Percentiles rank a stretch among this genome's conserved stretches.
Evolutionary conservation across 1,140 invertebrate species (phyloP).

Genomic region (Tribolium madens): DNA sequence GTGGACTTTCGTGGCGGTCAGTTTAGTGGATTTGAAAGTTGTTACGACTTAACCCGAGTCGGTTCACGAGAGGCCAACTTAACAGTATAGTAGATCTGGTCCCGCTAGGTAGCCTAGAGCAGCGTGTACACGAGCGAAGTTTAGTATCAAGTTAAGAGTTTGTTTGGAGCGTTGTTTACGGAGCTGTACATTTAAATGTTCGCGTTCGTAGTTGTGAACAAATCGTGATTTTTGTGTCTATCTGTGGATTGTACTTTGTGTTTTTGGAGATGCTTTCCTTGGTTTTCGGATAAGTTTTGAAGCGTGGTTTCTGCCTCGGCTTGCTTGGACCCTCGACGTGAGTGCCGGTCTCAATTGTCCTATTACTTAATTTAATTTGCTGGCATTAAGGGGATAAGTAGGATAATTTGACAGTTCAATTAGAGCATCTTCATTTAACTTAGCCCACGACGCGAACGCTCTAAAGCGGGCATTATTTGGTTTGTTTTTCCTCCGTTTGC

Average conservation of each 20-base stretch:
- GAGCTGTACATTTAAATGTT: conserved; percentile 28
- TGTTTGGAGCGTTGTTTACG: conserved; percentile 30
- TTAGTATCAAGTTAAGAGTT: conserved; percentile 34
- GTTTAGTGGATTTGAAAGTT: conserved; percentile 45
- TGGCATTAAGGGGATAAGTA: conserved; percentile 38
- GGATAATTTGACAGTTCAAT: conserved; percentile 46
- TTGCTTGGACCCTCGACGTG: conserved; percentile 13
- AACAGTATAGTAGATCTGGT: conserved; percentile 44
- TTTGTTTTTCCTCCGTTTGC: neutral
- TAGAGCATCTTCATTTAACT: conserved; percentile 31
- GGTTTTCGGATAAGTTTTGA: conserved; percentile 14
- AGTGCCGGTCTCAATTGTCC: conserved; percentile 29
- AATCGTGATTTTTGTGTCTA: neutral
- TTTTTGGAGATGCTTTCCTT: conserved; percentile 2
- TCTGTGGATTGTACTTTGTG: conserved; percentile 10
- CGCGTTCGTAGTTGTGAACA: neutral
- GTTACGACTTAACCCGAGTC: conserved; percentile 37
- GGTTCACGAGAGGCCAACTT: conserved; percentile 44
- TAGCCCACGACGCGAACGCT: conserved; percentile 17
- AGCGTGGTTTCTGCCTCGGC: conserved; percentile 30
- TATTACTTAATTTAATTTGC: conserved; percentile 41
- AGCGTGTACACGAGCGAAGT: conserved; percentile 14
- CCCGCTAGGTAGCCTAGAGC: conserved; percentile 42
- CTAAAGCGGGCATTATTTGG: conserved; percentile 1
- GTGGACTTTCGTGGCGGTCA: conserved; percentile 41